Evolutionary conservation across 2,113 vertebrate genomes (phyloP), one percentile per base, ranked within the genome.

Genomic region (Xenus cinereus): DNA sequence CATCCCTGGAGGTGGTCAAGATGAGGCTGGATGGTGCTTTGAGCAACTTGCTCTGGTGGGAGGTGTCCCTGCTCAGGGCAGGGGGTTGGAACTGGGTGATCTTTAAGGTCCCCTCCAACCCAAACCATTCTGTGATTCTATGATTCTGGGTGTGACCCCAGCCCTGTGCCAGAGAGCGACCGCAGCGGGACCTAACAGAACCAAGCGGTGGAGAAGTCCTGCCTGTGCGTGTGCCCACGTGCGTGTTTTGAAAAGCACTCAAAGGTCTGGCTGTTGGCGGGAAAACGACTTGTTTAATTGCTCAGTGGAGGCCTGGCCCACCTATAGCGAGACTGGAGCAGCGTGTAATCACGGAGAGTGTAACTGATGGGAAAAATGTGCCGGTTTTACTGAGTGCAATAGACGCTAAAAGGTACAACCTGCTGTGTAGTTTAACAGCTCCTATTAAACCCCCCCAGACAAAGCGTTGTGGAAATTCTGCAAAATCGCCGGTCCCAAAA

Each of bases 281-380:
- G 87, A 95, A 95, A 93, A 69, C 2, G 12, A 46, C 82, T 93
- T 62, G 13, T 82, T 94, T 95, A 93, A 96, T 88, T 90, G 96
- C 90, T 78, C 95, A 92, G 85, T 9, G 48, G 95, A 94, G 93
- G 85, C 85, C 78, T 96, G 92, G 95, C 87, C 87, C 87, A 97
- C 95, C 90, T 96, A 93, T 93, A 59, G 88, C 57, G 94, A 90
- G 92, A 57, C 53, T 72, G 90, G 66, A 89, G 88, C 56, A 24
- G 93, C n/a, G 39, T 64, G 32, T 60, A 96, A 88, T 97, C 90
- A 89, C 12, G 1, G 84, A 60, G 90, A 81, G 86, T 97, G 94
- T 73, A 96, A 82, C 88, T 92, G 88, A 95, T 96, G 90, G 91
- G 94, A 93, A 96, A 96, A 97, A 97, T 89, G 80, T 97, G 94